Evolutionary conservation across 1,140 invertebrate genomes (phyloP).

Genomic region (Melanaphis sacchari): DNA sequence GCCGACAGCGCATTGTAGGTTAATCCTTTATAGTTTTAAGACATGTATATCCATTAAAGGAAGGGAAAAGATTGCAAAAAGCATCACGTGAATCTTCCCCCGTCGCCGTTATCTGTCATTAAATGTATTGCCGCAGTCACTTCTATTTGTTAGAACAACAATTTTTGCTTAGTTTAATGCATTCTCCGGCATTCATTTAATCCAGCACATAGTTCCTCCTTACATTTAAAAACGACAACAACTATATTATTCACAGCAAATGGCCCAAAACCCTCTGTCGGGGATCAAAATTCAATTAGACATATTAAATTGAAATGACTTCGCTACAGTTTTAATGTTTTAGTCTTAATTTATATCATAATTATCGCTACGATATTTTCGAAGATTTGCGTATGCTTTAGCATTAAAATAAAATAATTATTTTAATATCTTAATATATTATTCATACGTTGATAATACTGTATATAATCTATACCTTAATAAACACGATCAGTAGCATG

Average conservation of each 20-base stretch:
- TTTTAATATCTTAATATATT: not conserved
- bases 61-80: not conserved
- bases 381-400: not conserved
- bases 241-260: not conserved
- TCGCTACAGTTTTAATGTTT: not conserved
- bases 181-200: not conserved
- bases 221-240: not conserved
- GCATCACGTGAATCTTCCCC: not conserved
- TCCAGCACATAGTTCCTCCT: not conserved
- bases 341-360: not conserved
- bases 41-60: conserved; percentile 14
- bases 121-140: conserved; percentile 4
- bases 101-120: not conserved
- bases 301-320: not conserved
- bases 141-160: not conserved
- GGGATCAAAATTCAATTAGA: not conserved
- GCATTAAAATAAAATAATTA: not conserved
- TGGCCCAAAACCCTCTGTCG: not conserved
- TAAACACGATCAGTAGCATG: not conserved
- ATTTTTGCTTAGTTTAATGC: not conserved
- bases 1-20: not conserved
- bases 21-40: not conserved
- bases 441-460: not conserved
- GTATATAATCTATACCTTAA: not conserved
- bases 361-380: not conserved